Conservation (phyloP, 2,888 invertebrate species). For the Drosophila macrothrix region DNA sequence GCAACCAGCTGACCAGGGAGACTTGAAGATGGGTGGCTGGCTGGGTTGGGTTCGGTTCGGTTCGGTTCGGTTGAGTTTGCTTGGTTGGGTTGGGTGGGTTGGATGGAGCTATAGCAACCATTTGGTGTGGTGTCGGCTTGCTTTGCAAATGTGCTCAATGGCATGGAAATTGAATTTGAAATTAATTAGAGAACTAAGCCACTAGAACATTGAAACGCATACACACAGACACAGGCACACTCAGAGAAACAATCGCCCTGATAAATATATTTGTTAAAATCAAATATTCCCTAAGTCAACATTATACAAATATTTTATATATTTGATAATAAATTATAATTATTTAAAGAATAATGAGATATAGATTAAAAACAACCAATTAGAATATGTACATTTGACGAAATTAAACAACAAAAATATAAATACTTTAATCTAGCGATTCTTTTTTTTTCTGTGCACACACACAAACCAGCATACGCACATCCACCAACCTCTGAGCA, state of each 20-base stretch:
- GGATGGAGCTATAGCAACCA: conserved; percentile 8
- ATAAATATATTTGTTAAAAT: not conserved
- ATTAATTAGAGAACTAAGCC: conserved; percentile 73
- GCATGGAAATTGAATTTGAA: conserved; percentile 76
- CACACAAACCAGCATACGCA: not conserved
- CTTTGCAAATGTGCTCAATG: conserved; percentile 42
- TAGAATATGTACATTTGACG: not conserved
- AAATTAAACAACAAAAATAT: not conserved
- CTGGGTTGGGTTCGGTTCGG: not conserved
- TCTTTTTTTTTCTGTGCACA: not conserved
- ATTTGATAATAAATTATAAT: not conserved
- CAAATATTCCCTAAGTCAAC: not conserved
- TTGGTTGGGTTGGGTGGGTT: not conserved
- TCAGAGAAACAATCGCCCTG: not conserved
- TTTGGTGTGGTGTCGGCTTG: conserved; percentile 14
- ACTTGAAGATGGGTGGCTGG: not conserved
- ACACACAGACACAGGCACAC: conserved; percentile 10
- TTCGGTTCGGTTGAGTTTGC: not conserved
- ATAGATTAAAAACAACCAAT: not conserved
- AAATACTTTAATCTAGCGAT: not conserved
- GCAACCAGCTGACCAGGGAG: conserved; percentile 4
- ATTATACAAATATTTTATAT: not conserved
- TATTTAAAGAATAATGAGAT: not conserved
- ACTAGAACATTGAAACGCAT: conserved; percentile 21
- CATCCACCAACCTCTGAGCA: not conserved